phyloP scores from a whole-genome alignment of 2,888 invertebrate genomes.

The Eretmocerus hayati region DNA sequence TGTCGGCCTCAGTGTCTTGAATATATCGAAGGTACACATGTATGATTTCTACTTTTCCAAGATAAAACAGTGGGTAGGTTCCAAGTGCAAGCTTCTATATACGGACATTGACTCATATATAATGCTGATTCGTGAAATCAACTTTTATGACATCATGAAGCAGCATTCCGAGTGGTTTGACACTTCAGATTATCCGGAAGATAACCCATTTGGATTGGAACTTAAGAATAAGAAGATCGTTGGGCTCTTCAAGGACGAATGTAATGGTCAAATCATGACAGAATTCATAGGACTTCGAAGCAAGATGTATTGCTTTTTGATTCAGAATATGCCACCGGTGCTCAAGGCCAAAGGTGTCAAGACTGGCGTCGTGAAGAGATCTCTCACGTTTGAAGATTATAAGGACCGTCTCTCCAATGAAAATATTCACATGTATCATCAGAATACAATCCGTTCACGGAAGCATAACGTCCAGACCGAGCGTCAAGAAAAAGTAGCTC shows the following conservation, averaged over 20 bases:
- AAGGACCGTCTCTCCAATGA: slow-evolving; percentile 7
- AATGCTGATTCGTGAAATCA: too few species aligned
- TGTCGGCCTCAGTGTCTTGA: slow-evolving; percentile 39
- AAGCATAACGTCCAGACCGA: neutral
- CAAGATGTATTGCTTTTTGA: neutral
- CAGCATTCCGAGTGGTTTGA: too few species aligned
- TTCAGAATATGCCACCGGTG: neutral
- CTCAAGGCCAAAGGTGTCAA: neutral
- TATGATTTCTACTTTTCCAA: slow-evolving; percentile 41
- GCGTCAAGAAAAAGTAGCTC: slow-evolving; percentile 14
- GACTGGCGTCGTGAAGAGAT: slow-evolving; percentile 9
- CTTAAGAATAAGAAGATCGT: slow-evolving; percentile 26
- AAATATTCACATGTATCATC: neutral
- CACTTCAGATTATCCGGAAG: too few species aligned
- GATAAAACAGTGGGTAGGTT: too few species aligned
- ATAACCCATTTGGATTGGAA: too few species aligned
- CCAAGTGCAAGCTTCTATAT: too few species aligned
- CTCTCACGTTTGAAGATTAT: slow-evolving; percentile 21
- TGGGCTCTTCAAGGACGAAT: slow-evolving; percentile 36
- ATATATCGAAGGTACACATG: slow-evolving; percentile 41
- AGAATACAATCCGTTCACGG: neutral
- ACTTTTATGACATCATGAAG: too few species aligned
- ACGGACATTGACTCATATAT: too few species aligned
- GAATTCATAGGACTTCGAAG: slow-evolving; percentile 28
- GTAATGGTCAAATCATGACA: slow-evolving; percentile 28